Percentiles rank a stretch among this genome's conserved stretches.
These are phyloP conservation scores for Trididemnum miniatum DNA, from an alignment of 23 tunicate genomes.

Conservation along the genomic window DNA sequence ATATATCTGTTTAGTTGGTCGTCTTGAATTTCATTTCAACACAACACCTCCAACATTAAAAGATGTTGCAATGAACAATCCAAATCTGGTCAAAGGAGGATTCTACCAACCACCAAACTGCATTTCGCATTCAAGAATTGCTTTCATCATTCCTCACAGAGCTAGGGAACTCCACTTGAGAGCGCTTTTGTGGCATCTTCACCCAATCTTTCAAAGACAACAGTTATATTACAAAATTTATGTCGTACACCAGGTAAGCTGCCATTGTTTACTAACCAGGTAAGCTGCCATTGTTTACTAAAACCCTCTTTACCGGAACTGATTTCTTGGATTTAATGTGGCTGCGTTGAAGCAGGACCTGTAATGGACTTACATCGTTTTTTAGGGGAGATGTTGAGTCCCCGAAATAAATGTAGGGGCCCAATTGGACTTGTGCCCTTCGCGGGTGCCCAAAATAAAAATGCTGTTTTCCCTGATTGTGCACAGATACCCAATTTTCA, in stretches of 20 bases:
- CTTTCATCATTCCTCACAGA: constrained; percentile 73
- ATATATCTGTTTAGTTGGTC: constrained; percentile 53
- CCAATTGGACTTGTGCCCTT: no score
- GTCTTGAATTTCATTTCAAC: constrained; percentile 56
- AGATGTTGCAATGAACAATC: constrained; percentile 35
- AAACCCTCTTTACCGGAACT: no score
- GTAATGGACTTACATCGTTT: no score
- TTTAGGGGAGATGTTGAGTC: no score
- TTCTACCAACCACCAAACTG: constrained; percentile 52
- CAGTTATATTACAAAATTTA: constrained; percentile 70
- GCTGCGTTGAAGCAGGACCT: no score
- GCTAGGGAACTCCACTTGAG: constrained; percentile 66
- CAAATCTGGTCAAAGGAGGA: constrained; percentile 43
- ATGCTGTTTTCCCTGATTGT: no score
- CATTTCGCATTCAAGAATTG: constrained; percentile 37
- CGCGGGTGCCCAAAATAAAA: no score
- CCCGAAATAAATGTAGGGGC: no score
- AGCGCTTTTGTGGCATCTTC: constrained; percentile 71
- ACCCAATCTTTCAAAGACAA: constrained; percentile 73
- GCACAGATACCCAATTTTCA: no score
- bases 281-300: no score
- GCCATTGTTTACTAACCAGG: no score
- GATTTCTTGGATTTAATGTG: no score
- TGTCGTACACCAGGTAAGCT: constrained; percentile 71
- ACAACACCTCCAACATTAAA: constrained; percentile 58